phyloP scores from a whole-genome alignment of 2,113 vertebrate genomes.

The Acrocephalus kingi region DNA sequence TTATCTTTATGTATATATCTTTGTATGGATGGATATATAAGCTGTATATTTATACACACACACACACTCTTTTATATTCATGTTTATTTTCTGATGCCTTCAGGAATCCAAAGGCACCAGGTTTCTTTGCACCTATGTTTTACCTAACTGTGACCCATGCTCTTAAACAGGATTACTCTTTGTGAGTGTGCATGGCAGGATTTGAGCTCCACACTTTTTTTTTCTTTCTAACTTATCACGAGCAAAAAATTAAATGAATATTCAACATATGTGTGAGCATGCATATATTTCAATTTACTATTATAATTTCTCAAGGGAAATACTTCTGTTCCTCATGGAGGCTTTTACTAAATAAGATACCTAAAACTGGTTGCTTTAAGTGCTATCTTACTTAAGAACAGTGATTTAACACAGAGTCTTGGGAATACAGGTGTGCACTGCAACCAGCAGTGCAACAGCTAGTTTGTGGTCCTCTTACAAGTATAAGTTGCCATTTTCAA shows the following conservation, averaged over 20 bases:
- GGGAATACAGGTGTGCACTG: neutral
- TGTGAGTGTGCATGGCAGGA: neutral
- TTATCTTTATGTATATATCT: neutral
- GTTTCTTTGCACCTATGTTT: neutral
- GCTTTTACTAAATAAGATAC: neutral
- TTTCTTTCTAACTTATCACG: neutral
- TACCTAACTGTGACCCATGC: neutral
- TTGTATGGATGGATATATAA: neutral
- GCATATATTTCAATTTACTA: neutral
- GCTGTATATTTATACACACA: neutral
- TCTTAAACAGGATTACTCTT: neutral
- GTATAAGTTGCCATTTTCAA: neutral
- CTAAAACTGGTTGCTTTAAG: neutral
- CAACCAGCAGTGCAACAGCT: neutral
- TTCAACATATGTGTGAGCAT: neutral
- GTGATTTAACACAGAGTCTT: neutral
- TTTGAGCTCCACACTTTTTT: neutral
- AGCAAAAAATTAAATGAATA: neutral
- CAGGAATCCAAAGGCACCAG: neutral
- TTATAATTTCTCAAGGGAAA: neutral
- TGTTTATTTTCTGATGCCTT: neutral
- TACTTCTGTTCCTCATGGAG: neutral
- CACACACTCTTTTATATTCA: neutral
- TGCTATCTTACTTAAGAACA: neutral
- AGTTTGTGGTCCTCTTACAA: neutral